Conservation (phyloP, 2,888 invertebrate genomes). For the Apodemia zela region DNA sequence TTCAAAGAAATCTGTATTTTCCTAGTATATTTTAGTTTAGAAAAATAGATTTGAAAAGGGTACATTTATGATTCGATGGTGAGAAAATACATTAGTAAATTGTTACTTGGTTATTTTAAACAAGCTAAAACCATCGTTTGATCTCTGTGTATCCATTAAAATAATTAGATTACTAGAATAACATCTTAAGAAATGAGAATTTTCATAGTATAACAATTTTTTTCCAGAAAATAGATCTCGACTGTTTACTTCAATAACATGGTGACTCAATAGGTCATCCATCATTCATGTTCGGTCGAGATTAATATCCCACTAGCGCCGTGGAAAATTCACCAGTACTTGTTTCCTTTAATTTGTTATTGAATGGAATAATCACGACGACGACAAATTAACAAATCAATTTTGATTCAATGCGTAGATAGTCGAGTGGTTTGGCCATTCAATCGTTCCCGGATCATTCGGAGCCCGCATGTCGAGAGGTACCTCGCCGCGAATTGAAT, state of each 20-base stretch:
- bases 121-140: neutral
- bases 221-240: no score
- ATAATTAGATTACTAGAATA: neutral
- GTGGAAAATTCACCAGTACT: neutral
- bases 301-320: neutral
- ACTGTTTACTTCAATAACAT: no score
- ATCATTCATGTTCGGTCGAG: neutral
- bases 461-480: conserved; percentile 37
- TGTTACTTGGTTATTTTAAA: neutral
- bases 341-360: neutral
- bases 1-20: no score
- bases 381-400: conserved; percentile 28
- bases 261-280: no score
- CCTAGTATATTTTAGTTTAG: no score
- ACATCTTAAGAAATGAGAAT: neutral
- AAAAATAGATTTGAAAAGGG: neutral
- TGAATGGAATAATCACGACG: conserved; percentile 13
- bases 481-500: conserved; percentile 38
- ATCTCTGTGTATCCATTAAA: neutral
- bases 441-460: conserved; percentile 35
- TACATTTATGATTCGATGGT: neutral
- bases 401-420: conserved; percentile 30
- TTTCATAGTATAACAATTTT: no score
- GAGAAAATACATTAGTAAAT: neutral
- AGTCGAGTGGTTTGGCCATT: conserved; percentile 32